These are phyloP conservation scores for Rhynchophorus ferrugineus DNA, from an alignment of 1,140 invertebrate species.

Conservation along the genomic window DNA sequence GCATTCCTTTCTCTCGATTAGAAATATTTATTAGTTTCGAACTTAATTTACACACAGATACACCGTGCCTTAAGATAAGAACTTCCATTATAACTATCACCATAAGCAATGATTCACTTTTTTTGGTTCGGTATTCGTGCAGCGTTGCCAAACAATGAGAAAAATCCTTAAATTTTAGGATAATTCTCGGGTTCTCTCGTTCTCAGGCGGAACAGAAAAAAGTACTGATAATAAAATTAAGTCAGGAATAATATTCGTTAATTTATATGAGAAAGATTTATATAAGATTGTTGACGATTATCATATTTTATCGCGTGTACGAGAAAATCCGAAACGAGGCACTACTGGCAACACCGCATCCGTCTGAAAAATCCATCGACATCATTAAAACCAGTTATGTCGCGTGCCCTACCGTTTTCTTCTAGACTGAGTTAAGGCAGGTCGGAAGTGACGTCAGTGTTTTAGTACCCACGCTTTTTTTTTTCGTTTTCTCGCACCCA, in stretches of 20 bases:
- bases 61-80: background rate
- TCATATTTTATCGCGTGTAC: no score
- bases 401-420: constrained; percentile 12
- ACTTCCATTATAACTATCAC: background rate
- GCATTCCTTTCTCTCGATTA: background rate
- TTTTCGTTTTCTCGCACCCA: constrained; percentile 19
- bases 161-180: background rate
- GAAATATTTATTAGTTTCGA: background rate
- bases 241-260: no score
- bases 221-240: no score
- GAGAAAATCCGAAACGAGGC: no score
- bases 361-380: background rate
- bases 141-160: background rate
- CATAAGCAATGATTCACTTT: background rate
- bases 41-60: background rate
- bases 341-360: background rate
- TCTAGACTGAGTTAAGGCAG: constrained; percentile 20
- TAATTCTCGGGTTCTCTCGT: no score
- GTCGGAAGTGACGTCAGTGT: constrained; percentile 25
- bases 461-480: constrained; percentile 16
- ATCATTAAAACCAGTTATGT: background rate
- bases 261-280: no score
- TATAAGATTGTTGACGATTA: no score
- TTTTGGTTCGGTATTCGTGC: background rate
- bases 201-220: no score